Evolutionary conservation across 2,113 vertebrate species (phyloP).

Genomic region (Heterotis niloticus): DNA sequence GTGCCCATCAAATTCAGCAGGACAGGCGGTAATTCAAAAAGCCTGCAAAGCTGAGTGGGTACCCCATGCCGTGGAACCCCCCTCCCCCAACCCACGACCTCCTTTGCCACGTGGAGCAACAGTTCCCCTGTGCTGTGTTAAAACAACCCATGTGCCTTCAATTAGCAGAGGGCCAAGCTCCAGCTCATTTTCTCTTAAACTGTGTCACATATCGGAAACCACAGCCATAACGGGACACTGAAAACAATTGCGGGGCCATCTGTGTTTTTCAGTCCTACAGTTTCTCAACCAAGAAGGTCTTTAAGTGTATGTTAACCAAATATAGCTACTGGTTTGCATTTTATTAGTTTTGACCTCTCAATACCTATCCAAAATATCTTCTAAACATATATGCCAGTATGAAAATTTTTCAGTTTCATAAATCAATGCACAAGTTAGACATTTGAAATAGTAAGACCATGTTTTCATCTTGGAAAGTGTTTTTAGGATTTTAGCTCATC

Average conservation of each 20-base stretch:
- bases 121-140: conserved; percentile 63
- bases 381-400: neutral
- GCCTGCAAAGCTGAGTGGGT: no score
- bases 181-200: conserved; percentile 60
- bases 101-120: neutral
- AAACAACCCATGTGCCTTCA: conserved; percentile 50
- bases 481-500: no score
- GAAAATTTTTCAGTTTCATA: neutral
- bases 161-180: conserved; percentile 63
- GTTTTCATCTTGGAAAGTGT: no score
- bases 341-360: neutral
- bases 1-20: neutral
- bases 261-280: no score
- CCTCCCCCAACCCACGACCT: no score
- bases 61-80: neutral
- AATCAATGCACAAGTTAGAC: no score
- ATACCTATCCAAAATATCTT: neutral
- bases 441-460: no score
- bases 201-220: conserved; percentile 47
- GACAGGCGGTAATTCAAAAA: neutral
- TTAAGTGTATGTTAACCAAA: neutral
- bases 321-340: no score
- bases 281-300: no score
- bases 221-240: neutral
- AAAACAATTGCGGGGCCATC: no score